Evolutionary conservation across 2,113 vertebrate species (phyloP).

Genomic region (Ia io): DNA sequence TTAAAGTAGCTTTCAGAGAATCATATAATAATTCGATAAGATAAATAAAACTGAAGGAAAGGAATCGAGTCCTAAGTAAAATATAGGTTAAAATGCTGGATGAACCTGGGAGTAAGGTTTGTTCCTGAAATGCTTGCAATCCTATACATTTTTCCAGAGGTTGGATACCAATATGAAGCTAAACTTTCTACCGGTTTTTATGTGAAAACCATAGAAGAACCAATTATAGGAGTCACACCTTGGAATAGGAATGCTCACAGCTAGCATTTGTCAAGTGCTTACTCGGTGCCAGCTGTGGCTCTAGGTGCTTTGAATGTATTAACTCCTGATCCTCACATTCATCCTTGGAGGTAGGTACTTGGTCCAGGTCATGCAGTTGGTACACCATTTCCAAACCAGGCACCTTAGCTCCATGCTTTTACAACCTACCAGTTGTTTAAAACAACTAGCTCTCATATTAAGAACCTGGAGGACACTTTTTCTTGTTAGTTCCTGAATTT

Average conservation of each 20-base stretch:
- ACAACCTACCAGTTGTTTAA: neutral
- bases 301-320: neutral
- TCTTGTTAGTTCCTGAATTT: neutral
- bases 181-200: neutral
- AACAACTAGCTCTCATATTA: neutral
- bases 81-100: neutral
- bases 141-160: neutral
- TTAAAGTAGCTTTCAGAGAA: neutral
- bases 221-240: constrained; percentile 22
- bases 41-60: neutral
- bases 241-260: constrained; percentile 35
- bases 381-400: neutral
- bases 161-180: neutral
- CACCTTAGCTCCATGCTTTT: neutral
- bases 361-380: neutral
- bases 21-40: neutral
- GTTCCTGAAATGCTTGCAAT: neutral
- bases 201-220: constrained; percentile 35
- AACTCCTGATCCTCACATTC: neutral
- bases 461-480: neutral
- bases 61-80: neutral
- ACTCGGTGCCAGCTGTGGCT: neutral
- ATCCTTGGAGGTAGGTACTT: neutral
- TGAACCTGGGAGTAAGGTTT: neutral
- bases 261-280: constrained; percentile 19